These are phyloP conservation scores for Ridgeia piscesae DNA, from an alignment of 1,140 invertebrate species.

Conservation along the genomic window DNA sequence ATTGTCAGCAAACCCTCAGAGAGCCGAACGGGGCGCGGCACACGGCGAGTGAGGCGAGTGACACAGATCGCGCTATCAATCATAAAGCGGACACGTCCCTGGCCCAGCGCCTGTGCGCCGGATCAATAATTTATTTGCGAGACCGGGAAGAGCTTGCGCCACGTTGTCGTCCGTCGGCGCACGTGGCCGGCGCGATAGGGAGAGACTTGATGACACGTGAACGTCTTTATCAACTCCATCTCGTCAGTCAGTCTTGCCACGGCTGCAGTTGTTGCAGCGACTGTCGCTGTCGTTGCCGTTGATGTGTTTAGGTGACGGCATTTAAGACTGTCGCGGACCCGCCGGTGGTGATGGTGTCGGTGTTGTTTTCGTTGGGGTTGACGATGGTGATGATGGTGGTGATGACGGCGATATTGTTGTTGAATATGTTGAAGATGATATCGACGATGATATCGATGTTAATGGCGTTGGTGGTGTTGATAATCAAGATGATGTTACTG, in stretches of 20 bases:
- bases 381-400: not conserved
- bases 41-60: not conserved
- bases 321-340: not conserved
- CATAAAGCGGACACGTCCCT: not conserved
- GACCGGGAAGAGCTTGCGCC: not conserved
- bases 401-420: too few species aligned
- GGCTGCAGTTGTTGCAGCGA: not conserved
- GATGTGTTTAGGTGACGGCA: not conserved
- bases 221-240: not conserved
- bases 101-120: too few species aligned
- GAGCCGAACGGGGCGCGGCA: not conserved
- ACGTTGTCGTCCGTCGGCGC: not conserved
- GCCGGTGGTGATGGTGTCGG: not conserved
- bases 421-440: too few species aligned
- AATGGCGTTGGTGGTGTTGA: too few species aligned
- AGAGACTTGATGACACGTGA: not conserved
- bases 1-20: not conserved
- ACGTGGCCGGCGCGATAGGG: too few species aligned
- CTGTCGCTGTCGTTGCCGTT: not conserved
- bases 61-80: not conserved
- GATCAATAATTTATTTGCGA: constrained; percentile 1
- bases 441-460: too few species aligned
- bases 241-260: not conserved
- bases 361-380: not conserved
- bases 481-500: too few species aligned